Evolutionary conservation across 2,113 vertebrate species (phyloP).

Genomic region (Myotis brandtii): DNA sequence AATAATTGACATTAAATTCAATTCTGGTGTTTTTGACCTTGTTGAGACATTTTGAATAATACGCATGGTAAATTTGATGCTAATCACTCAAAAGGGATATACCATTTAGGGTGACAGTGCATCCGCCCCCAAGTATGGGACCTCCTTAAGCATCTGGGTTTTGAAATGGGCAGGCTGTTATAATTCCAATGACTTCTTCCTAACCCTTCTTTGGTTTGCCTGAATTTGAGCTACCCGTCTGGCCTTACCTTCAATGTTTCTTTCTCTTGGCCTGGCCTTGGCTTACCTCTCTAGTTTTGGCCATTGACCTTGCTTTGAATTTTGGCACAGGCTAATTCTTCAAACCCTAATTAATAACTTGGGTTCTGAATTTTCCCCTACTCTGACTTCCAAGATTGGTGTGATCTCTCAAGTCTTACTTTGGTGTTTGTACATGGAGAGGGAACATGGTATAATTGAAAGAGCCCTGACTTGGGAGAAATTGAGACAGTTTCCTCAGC

Average conservation of each 20-base stretch:
- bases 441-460: neutral
- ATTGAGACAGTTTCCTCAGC: neutral
- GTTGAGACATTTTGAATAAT: conserved; percentile 24
- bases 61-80: neutral
- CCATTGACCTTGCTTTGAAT: conserved; percentile 7
- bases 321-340: conserved; percentile 8
- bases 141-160: neutral
- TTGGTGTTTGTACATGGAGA: neutral
- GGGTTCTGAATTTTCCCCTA: neutral
- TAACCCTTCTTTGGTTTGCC: neutral
- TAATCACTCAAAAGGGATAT: neutral
- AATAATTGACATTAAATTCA: conserved; percentile 55
- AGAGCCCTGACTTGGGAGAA: neutral
- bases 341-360: neutral
- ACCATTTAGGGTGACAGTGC: neutral
- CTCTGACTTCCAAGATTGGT: neutral
- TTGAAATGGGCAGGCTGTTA: neutral
- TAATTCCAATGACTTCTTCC: neutral
- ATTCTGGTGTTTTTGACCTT: conserved; percentile 42
- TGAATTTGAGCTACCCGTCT: neutral
- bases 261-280: neutral
- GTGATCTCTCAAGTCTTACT: neutral
- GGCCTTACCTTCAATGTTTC: neutral
- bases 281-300: neutral
- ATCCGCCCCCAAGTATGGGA: neutral